Conservation (phyloP, 2,113 vertebrate genomes). For the Ameiurus melas region DNA sequence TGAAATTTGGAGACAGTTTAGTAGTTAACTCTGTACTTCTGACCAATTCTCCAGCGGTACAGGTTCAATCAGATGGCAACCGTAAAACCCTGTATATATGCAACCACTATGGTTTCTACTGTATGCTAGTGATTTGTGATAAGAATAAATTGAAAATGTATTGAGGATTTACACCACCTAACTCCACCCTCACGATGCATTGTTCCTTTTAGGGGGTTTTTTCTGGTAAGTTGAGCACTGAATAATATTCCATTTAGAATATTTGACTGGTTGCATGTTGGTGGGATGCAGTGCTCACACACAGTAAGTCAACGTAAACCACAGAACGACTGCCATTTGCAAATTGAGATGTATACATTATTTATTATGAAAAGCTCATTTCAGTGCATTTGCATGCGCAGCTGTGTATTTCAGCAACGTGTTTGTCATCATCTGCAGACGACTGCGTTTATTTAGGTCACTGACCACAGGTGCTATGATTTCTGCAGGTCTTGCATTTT, state of each 20-base stretch:
- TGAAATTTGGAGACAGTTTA: neutral
- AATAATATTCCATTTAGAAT: neutral
- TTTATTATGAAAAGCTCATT: neutral
- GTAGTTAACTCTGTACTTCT: neutral
- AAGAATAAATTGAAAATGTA: neutral
- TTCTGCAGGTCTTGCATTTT: conserved; percentile 15
- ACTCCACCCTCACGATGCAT: neutral
- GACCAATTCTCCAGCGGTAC: neutral
- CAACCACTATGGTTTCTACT: neutral
- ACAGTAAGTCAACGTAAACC: neutral
- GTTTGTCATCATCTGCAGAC: conserved; percentile 29
- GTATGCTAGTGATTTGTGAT: neutral
- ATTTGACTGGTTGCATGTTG: neutral
- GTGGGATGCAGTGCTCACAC: neutral
- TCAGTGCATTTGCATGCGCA: neutral
- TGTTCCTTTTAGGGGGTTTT: neutral
- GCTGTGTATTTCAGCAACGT: neutral
- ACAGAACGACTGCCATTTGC: neutral
- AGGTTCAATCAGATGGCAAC: neutral
- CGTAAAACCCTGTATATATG: neutral
- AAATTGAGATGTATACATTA: neutral
- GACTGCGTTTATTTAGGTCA: conserved; percentile 47
- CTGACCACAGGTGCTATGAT: conserved; percentile 37
- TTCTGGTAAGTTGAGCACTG: neutral
- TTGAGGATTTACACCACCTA: neutral